Base-by-base conservation (phyloP, 1,140 invertebrate species). In the Papilio machaon region DNA sequence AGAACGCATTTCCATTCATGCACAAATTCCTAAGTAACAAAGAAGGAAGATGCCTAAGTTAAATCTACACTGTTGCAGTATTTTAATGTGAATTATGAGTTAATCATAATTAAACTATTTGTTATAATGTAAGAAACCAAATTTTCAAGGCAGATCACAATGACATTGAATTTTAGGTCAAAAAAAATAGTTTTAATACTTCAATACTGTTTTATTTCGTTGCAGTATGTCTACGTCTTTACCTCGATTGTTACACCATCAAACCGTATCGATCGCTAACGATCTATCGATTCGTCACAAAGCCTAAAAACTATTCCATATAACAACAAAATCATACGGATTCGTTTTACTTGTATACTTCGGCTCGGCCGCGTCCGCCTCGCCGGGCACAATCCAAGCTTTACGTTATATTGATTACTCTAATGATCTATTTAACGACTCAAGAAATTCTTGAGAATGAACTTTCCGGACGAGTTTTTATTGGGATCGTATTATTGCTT, bases 271-370 rank as follows among this genome's bases (percentile, higher is more conserved):
- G 86, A 91, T 93, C 85, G 90, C 83, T 91, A 92, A 90, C 91
- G 86, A 92, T 87, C 85, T 70, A 70, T 38, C 87, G 78, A 92
- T 93, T 93, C 87, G 91, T 87, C 85, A 91, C 88, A 87, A 86
- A 80, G 83, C 82, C 82, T 92, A 91, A 90, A 93, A 93, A 89
- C 83, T 93, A 90, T 93, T 89, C 82, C 90, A 91, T 88, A 91
- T 87, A 88, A 88, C 89, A 88, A 91, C 89, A 91, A 85, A 85
- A 82, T 80, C 81, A 80, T 82, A 84, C 76, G 46, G 78, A 79
- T 82, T 82, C 78, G 70, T 80, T 79, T 64, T 81, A 82, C 67
- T 75, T 79, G 70, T 38, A 58, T 73, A 78, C 58, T 58, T 81
- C 35, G 64, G 30, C 43, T 35, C 19, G 52, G 52, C 64, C 73